phyloP scores from a whole-genome alignment of 1,140 invertebrate species.

The Pseudomyrmex pallidus region DNA sequence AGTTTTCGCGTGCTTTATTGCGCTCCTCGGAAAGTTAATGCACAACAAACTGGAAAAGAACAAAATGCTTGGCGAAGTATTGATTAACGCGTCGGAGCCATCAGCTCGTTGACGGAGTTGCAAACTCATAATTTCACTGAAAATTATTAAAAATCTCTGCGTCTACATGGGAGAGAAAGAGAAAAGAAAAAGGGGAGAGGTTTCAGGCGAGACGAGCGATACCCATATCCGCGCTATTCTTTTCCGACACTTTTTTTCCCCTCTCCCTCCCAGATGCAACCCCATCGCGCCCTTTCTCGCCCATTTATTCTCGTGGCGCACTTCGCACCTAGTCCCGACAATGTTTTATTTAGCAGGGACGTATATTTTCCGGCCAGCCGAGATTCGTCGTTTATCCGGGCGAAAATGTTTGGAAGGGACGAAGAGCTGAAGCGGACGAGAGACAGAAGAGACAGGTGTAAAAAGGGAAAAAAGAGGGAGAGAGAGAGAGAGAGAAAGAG shows the following conservation, averaged over 20 bases:
- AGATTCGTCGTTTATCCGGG: constrained; percentile 56
- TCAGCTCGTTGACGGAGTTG: background rate
- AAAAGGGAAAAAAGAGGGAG: background rate
- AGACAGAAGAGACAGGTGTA: background rate
- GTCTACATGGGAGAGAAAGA: background rate
- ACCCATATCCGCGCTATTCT: constrained; percentile 49
- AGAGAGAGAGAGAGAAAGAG: background rate
- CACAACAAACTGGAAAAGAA: background rate
- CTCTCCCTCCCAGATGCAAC: constrained; percentile 37
- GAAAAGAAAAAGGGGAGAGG: background rate
- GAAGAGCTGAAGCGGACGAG: constrained; percentile 16
- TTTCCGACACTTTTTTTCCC: constrained; percentile 30
- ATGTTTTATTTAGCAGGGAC: constrained; percentile 61
- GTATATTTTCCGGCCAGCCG: constrained; percentile 59
- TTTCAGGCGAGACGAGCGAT: constrained; percentile 27
- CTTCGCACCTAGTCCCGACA: constrained; percentile 44
- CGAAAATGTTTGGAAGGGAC: constrained; percentile 55
- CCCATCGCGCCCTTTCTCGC: constrained; percentile 47
- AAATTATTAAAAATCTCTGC: constrained; percentile 23
- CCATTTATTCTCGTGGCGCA: constrained; percentile 56
- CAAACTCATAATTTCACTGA: constrained; percentile 39
- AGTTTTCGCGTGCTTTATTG: background rate
- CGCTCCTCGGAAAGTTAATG: background rate
- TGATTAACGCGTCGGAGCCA: constrained; percentile 23
- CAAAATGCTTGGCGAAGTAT: background rate